Conservation (phyloP, 2,113 vertebrate species). For the Marmota flaviventris region DNA sequence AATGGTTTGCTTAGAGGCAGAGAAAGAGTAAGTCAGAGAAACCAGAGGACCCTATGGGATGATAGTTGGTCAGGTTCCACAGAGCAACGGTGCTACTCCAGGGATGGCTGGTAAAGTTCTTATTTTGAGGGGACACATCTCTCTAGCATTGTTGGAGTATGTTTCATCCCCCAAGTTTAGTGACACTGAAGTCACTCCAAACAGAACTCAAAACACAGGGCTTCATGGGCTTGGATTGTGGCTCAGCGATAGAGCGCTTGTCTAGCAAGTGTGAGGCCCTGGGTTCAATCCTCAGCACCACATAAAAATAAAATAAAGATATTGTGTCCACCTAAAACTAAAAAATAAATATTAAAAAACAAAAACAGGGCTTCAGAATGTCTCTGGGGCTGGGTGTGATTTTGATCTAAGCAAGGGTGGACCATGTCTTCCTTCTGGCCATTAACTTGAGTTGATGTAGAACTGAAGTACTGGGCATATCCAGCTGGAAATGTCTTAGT, state of each 20-base stretch:
- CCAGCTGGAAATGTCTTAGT: not conserved
- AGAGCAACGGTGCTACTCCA: not conserved
- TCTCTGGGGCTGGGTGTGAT: not conserved
- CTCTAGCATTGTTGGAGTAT: not conserved
- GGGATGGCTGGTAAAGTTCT: not conserved
- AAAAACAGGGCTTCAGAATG: not conserved
- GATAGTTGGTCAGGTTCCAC: not conserved
- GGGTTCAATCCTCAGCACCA: too few species aligned
- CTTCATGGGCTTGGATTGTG: not conserved
- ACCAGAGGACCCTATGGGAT: not conserved
- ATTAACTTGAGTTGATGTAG: not conserved
- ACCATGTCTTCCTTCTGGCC: not conserved
- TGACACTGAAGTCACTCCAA: not conserved
- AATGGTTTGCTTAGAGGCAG: not conserved
- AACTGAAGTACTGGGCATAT: not conserved
- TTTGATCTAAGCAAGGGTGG: not conserved
- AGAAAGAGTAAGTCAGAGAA: constrained; percentile 13
- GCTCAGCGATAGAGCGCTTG: too few species aligned
- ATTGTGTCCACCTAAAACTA: too few species aligned
- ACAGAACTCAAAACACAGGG: not conserved
- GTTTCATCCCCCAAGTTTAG: not conserved
- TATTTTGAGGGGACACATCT: not conserved
- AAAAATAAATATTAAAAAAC: too few species aligned
- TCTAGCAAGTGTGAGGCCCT: too few species aligned
- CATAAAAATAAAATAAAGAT: too few species aligned